phyloP scores from a whole-genome alignment of 2,113 vertebrate genomes.

The Suncus etruscus region DNA sequence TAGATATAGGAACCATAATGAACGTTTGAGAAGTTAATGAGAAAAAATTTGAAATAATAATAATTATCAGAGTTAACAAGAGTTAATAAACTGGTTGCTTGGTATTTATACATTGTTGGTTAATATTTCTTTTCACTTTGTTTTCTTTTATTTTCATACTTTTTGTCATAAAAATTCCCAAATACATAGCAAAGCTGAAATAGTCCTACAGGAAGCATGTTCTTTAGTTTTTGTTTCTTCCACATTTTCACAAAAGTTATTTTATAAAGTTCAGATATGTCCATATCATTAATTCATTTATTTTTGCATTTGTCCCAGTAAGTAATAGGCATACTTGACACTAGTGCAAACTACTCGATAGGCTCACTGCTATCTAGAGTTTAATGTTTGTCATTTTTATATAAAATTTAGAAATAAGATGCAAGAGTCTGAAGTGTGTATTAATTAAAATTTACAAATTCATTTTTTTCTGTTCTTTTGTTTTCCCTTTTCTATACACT shows the following conservation, averaged over 20 bases:
- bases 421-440: slow-evolving; percentile 10
- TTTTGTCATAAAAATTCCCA: background rate
- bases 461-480: slow-evolving; percentile 16
- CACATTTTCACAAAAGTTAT: slow-evolving; percentile 11
- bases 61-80: background rate
- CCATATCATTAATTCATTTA: background rate
- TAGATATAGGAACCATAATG: background rate
- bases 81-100: background rate
- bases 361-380: background rate
- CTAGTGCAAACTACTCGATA: background rate
- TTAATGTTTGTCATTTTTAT: slow-evolving; percentile 48
- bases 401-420: background rate
- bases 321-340: background rate
- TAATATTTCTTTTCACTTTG: background rate
- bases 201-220: background rate
- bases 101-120: slow-evolving; percentile 20
- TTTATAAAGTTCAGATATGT: background rate
- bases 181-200: background rate
- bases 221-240: background rate
- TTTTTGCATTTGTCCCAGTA: slow-evolving; percentile 17
- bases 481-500: slow-evolving; percentile 9
- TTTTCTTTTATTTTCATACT: background rate
- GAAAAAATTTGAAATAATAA: background rate
- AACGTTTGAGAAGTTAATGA: slow-evolving; percentile 2
- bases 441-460: slow-evolving; percentile 31